Evolutionary conservation across 2,797 vertebrate species (phyloP), one percentile per base, ranked within the genome.

Genomic region (Tachyglossus aculeatus): DNA sequence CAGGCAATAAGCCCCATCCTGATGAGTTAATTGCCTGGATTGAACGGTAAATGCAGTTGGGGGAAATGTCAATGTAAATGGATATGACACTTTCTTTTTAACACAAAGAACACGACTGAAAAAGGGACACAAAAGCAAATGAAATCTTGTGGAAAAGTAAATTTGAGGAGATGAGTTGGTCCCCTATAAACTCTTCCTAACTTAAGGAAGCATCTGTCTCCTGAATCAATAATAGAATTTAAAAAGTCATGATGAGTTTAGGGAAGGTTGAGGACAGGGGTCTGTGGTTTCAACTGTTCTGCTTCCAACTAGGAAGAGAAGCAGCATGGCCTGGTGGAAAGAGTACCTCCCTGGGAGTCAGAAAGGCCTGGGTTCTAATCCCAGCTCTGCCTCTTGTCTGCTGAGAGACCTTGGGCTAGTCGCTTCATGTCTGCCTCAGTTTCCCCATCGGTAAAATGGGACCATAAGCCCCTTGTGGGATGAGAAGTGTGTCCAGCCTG

Each of bases 21-120:
- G 65, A 80, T 65, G 67, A 65, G 31, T 54, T 76, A 59, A 76
- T 71, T 80, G 61, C 32, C 21, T 66, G 70, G 54, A 15, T 9
- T 55, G 54, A 73, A 41, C 34, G 61, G 47, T 62, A 80, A 71
- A 41, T 59, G 51, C 54, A 52, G 51, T 22, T 27, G 21, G 70
- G 55, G 24, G 58, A 44, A 67, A 70, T 40, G 24, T 12, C 34
- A 41, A 56, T 60, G 53, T 53, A 58, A 68, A 76, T 48, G 14
- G 38, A 4, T 32, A 44, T 55, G 62, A 47, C 33, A n/a, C 55
- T 67, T 27, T 56, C 58, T 80, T 75, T 67, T 70, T 58, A 33
- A 63, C 32, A 50, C 45, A 37, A 39, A 56, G 61, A 61, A 61
- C 52, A 59, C 73, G 75, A 55, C 9, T 36, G 16, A 51, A 74